These are phyloP conservation scores for Ailuropoda melanoleuca DNA, from an alignment of 2,113 vertebrate genomes.

Conservation along the genomic window DNA sequence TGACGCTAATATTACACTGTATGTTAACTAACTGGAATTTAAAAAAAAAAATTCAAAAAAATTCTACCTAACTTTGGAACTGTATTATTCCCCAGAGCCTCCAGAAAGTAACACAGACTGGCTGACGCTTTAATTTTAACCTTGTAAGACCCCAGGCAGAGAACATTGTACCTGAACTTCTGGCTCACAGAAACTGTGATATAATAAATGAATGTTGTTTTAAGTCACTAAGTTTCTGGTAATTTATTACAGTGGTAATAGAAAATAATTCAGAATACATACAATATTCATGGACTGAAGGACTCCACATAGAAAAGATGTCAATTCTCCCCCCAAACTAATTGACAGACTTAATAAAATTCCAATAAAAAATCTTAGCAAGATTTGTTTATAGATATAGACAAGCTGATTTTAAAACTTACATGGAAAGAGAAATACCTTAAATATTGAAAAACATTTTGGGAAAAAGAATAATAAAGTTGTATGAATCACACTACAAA, in stretches of 20 bases:
- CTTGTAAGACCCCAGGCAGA: neutral
- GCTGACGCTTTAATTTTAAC: neutral
- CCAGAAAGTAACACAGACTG: neutral
- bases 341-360: neutral
- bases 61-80: neutral
- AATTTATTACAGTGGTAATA: neutral
- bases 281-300: neutral
- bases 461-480: neutral
- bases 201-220: neutral
- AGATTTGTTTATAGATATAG: neutral
- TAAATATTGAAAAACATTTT: neutral
- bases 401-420: neutral
- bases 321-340: neutral
- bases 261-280: neutral
- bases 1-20: neutral
- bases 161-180: neutral
- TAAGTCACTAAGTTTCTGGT: neutral
- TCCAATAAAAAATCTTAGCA: neutral
- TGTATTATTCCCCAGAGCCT: neutral
- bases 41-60: neutral
- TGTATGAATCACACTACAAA: neutral
- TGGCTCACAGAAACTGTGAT: neutral
- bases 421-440: neutral
- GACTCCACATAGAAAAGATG: neutral
- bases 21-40: neutral